Percentiles rank a stretch among this genome's conserved stretches.
Conservation (phyloP, 1,140 invertebrate species). For the Drosophila eugracilis region DNA sequence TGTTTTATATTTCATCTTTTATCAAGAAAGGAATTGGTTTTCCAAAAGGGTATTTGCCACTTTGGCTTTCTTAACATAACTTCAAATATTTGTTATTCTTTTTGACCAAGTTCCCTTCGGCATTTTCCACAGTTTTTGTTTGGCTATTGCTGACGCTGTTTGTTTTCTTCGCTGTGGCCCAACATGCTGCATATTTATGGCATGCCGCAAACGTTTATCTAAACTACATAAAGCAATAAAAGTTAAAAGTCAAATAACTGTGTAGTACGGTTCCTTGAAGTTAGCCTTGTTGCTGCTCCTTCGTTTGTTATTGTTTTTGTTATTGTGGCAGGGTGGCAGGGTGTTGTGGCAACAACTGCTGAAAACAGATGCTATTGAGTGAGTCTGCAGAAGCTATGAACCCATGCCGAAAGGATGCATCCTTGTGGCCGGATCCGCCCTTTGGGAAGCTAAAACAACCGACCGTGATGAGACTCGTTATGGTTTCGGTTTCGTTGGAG, state of each 20-base stretch:
- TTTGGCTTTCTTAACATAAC: too few species aligned
- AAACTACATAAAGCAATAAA: slow-evolving; percentile 83
- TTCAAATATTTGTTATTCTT: slow-evolving; percentile 5
- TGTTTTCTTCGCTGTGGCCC: slow-evolving; percentile 33
- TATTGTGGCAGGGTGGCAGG: slow-evolving; percentile 35
- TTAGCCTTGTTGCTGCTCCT: slow-evolving; percentile 46
- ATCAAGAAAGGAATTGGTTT: too few species aligned
- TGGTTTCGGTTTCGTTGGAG: slow-evolving; percentile 16
- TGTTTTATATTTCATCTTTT: too few species aligned
- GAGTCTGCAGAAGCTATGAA: slow-evolving; percentile 3
- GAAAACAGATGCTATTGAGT: slow-evolving; percentile 36
- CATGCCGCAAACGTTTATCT: slow-evolving; percentile 82
- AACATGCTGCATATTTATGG: slow-evolving; percentile 74
- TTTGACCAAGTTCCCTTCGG: slow-evolving; percentile 10
- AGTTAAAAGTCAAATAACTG: slow-evolving; percentile 83
- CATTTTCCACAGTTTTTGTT: slow-evolving; percentile 21
- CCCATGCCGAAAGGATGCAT: slow-evolving; percentile 7
- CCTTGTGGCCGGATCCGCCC: slow-evolving; percentile 33
- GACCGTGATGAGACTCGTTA: slow-evolving; percentile 50
- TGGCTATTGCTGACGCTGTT: slow-evolving; percentile 9
- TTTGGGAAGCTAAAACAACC: slow-evolving; percentile 45
- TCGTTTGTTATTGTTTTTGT: slow-evolving; percentile 44
- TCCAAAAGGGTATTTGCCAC: background rate
- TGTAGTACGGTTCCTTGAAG: slow-evolving; percentile 56
- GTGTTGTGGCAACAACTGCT: slow-evolving; percentile 48